These are phyloP conservation scores for Scrobipalpa costella DNA, from an alignment of 2,888 invertebrate genomes.

Conservation along the genomic window DNA sequence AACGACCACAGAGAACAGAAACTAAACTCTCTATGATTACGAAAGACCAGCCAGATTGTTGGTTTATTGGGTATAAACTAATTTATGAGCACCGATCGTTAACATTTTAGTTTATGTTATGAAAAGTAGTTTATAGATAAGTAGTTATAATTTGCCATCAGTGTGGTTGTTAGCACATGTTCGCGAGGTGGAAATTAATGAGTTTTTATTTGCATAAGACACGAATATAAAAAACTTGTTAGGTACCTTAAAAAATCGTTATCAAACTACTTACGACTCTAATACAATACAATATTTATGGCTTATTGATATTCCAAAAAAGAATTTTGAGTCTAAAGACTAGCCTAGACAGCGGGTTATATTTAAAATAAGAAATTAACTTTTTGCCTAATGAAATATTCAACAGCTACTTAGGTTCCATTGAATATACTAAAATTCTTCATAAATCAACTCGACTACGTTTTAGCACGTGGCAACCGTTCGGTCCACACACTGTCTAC, in stretches of 20 bases:
- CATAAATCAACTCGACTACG: background rate
- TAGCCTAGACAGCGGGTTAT: background rate
- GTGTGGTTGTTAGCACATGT: conserved; percentile 21
- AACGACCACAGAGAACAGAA: conserved; percentile 1
- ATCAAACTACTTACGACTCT: too few relatives aligned
- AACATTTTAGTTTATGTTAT: background rate
- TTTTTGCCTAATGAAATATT: background rate
- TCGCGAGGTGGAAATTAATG: background rate
- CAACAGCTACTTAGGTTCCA: background rate
- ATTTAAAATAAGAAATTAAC: background rate
- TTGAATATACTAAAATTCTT: background rate
- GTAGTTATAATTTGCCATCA: background rate
- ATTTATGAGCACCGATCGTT: conserved; percentile 18
- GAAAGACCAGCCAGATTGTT: conserved; percentile 9
- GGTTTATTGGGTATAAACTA: conserved; percentile 9
- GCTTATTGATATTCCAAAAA: too few relatives aligned
- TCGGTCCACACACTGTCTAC: conserved; percentile 43
- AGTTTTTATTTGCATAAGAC: background rate
- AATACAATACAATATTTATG: too few relatives aligned
- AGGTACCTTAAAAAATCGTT: background rate
- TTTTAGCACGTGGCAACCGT: background rate
- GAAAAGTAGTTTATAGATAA: conserved; percentile 6
- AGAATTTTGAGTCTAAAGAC: background rate
- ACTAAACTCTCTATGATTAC: background rate
- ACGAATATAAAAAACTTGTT: background rate